Evolutionary conservation across 2,888 invertebrate genomes (phyloP), one percentile per base, ranked within the genome.

Genomic region (Trichogramma evanescens): DNA sequence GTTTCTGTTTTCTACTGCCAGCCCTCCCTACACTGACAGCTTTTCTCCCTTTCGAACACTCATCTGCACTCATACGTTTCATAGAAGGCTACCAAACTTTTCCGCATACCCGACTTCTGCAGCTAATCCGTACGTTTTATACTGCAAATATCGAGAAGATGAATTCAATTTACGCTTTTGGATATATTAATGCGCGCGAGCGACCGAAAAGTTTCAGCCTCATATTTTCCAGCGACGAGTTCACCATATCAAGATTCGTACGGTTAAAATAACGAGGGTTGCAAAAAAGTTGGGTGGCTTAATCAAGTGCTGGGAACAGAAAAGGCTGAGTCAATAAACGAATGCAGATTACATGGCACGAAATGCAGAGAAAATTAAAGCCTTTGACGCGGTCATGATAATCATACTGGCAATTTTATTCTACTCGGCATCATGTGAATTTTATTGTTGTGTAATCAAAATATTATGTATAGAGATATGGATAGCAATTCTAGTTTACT

Each of bases 91-190:
- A 9, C 2, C 4, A 42, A 43, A 56, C 60, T 50, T 57, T 51
- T 51, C 40, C 40, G 13, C 10, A n/a, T 8, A 43, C 44, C 40
- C 6, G 40, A 54, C 42, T 26, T 26, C 26, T 26, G 26, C 26
- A 26, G 26, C 26, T 26, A 26, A 2, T 2, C 26, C 26, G 26
- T 3, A 26, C 26, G 26, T 26, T 26, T 26, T 26, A 26, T 44
- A 56, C 50, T 54, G 56, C 54, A 61, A 61, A 61, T 61, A 63
- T 63, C 58, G 63, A 55, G 54, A 4, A 7, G 53, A n/a, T 13
- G 53, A 61, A 63, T 63, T 58, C 56, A 56, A 61, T 63, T 61
- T 58, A 43, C 41, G 50, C 53, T 56, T 10, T 49, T 43, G 3
- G 49, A 26, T 1, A 2, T 26, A 26, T 26, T 60, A 60, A 55